Evolutionary conservation across 2,797 vertebrate species (phyloP), one percentile per base, ranked within the genome.

Genomic region (Microchirus variegatus): DNA sequence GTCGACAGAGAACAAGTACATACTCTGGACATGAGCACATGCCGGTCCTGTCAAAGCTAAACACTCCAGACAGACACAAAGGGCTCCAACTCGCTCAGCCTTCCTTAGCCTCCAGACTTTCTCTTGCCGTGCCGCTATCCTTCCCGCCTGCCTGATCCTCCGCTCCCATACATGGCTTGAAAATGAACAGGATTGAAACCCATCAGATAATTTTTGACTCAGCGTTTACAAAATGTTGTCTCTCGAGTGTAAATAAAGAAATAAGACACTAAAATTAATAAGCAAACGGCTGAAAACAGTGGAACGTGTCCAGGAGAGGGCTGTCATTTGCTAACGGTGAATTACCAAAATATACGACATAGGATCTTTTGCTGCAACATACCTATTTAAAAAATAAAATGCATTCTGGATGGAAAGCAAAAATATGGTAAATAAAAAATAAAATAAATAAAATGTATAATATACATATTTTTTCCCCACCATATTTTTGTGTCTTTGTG

Each of bases 1-100:
- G 78, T 64, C 86, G 82, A 86, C 63, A 65, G 74, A 75, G 67
- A 80, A 65, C 75, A 56, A 70, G 77, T 82, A 67, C 77, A 84
- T 75, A 77, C 72, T 78, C 57, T 57, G 40, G 37, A 13, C 70
- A 77, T 15, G 51, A 85, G 65, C 63, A 81, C 81, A 83, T 35
- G 55, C 62, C 63, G 54, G 47, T 63, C 67, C 66, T 40, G 49
- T 86, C 77, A 83, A 61, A 84, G 44, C 62, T 74, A 78, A 85
- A 77, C 77, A 63, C 63, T 59, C 36, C 10, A 44, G 67, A 75
- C 66, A 64, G 70, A 63, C 48, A 42, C 62, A 62, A 49, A 79
- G 67, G 59, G 58, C 35, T 58, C 67, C 53, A 44, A 68, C 62
- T 38, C 35, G 49, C 61, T 75, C 51, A 51, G 8, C 40, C 50